Base-by-base conservation (phyloP, 2,797 vertebrate species). In the Synanceia verrucosa region DNA sequence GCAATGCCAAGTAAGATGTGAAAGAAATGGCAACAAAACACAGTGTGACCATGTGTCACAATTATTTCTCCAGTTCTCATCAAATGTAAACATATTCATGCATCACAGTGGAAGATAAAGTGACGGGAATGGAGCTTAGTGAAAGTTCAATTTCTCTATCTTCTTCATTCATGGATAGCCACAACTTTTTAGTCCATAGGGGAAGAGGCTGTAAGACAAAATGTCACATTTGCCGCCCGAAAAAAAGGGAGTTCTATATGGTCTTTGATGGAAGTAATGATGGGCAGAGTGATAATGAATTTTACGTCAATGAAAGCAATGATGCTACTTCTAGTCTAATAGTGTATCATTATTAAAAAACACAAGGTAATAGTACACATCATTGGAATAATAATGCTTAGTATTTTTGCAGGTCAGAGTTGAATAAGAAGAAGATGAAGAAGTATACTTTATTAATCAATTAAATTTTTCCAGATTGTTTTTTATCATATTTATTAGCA, bases 61-160 rank as follows among this genome's bases (percentile, higher is more conserved):
- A 6, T 48, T 14, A 53, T 51, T 72, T 65, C 41, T 19, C 13
- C 10, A n/a, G 34, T 47, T 5, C 26, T 73, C 59, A 61, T 53
- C 57, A 57, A 59, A 33, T 1, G 1, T 19, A 46, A 72, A 72
- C 23, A 59, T 26, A 60, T 50, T 56, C 7, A 21, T 34, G 29
- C 13, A 47, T 43, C 26, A 51, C 34, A 59, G 24, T 47, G n/a
- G 19, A 62, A 19, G 21, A 72, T 24, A 47, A 61, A 23, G 2
- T 5, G 37, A 33, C 36, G 46, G 26, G 7, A 64, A 56, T 16
- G 18, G 23, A 50, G 39, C 4, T 41, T n/a, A 41, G 58, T 5
- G 13, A 62, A 41, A 50, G 36, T 44, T 56, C 9, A 58, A 21
- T 24, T 21, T 29, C 19, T 12, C 24, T 19, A 4, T 9, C 31